Percentiles rank a stretch among this genome's conserved stretches.
These are phyloP conservation scores for Aphidius gifuensis DNA, from an alignment of 1,140 invertebrate species.

Conservation along the genomic window DNA sequence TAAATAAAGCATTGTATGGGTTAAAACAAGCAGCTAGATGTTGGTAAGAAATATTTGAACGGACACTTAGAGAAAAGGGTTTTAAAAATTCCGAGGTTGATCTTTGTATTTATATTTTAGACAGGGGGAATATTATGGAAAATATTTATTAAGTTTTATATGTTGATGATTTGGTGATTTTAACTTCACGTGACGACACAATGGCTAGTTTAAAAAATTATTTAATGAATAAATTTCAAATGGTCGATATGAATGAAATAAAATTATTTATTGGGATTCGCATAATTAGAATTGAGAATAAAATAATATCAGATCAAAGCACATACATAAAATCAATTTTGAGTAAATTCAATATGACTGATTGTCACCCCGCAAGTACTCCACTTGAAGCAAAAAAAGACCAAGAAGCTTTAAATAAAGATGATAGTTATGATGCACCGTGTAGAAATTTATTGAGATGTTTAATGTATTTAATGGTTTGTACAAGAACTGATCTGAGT, in stretches of 20 bases:
- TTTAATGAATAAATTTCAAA: slow-evolving; percentile 19
- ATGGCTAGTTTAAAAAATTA: slow-evolving; percentile 20
- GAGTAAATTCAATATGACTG: slow-evolving; percentile 25
- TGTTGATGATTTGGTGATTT: slow-evolving; percentile 27
- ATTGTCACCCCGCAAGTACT: slow-evolving; percentile 20
- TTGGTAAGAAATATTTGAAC: no score
- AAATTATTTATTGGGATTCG: slow-evolving; percentile 29
- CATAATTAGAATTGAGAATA: slow-evolving; percentile 14
- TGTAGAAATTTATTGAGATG: slow-evolving; percentile 4
- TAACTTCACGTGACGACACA: not conserved
- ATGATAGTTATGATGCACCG: slow-evolving; percentile 8
- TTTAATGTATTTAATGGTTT: slow-evolving; percentile 23
- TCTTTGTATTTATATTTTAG: slow-evolving; percentile 15
- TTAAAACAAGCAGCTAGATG: slow-evolving; percentile 4
- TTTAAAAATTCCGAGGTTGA: no score
- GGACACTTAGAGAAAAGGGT: no score
- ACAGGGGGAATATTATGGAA: slow-evolving; percentile 3
- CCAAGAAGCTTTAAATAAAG: slow-evolving; percentile 16
- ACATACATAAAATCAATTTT: slow-evolving; percentile 18
- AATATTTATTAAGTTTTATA: slow-evolving; percentile 32
- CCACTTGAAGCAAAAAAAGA: slow-evolving; percentile 21
- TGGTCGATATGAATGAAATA: slow-evolving; percentile 25
- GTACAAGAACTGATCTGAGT: slow-evolving; percentile 22
- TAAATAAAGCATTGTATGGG: no score
- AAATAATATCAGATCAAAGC: slow-evolving; percentile 19